phyloP scores from a whole-genome alignment of 1,140 invertebrate species.

The Lepidotrigona ventralis region DNA sequence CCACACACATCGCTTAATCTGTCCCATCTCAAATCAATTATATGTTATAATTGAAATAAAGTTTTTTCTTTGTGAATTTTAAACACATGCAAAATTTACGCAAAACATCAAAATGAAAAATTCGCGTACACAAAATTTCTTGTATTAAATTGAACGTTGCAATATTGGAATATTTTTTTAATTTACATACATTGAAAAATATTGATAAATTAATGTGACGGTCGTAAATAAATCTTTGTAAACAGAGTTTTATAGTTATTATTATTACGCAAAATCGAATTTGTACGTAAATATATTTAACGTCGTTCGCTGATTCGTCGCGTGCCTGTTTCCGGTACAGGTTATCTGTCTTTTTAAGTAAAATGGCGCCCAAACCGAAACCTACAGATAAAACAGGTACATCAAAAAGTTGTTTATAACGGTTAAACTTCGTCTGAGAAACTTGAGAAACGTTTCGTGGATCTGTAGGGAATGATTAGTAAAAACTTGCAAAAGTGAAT shows the following conservation, averaged over 20 bases:
- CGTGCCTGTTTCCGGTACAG: constrained; percentile 27
- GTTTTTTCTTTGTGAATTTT: background rate
- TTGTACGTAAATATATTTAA: constrained; percentile 36
- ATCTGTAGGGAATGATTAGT: background rate
- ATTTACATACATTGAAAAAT: background rate
- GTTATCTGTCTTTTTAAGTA: constrained; percentile 74
- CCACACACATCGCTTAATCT: background rate
- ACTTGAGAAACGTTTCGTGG: background rate
- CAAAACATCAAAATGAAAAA: background rate
- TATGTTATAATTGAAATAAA: background rate
- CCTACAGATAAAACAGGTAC: constrained; percentile 84
- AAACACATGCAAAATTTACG: too few species aligned
- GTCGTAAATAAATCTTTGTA: background rate
- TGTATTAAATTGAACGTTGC: background rate
- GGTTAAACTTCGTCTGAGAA: background rate
- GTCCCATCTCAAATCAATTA: background rate
- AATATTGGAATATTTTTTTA: background rate
- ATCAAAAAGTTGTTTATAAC: constrained; percentile 12
- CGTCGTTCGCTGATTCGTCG: constrained; percentile 18
- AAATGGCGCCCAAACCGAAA: constrained; percentile 86
- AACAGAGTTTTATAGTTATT: background rate
- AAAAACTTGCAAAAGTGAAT: background rate
- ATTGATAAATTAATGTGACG: background rate
- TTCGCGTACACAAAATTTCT: background rate
- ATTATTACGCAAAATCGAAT: background rate